A percentile compares a stretch with the other conserved stretches of the same genome.
These are phyloP conservation scores for Urocynchramus pylzowi DNA, from an alignment of 2,113 vertebrate genomes.

Conservation along the genomic window DNA sequence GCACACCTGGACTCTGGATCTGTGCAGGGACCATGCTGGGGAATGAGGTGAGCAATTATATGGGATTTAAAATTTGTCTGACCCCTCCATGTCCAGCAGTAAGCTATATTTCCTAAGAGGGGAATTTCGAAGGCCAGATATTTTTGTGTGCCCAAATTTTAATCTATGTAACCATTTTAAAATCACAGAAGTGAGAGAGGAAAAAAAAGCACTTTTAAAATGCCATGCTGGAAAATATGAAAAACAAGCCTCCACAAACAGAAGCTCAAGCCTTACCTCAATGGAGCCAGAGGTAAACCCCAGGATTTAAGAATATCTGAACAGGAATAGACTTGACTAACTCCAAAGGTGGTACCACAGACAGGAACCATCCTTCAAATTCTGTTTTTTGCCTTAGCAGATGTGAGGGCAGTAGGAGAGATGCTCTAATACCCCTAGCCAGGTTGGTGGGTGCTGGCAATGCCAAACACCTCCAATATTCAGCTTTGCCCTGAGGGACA, in stretches of 20 bases:
- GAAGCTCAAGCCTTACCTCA: background rate
- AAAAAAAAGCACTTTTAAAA: background rate
- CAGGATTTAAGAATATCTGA: background rate
- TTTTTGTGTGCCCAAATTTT: background rate
- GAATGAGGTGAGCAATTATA: background rate
- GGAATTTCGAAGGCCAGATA: background rate
- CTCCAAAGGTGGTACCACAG: background rate
- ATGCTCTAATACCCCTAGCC: background rate
- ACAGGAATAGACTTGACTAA: background rate
- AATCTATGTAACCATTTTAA: background rate
- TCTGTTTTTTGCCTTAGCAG: background rate
- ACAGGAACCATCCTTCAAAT: background rate
- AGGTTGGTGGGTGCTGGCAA: background rate
- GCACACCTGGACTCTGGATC: background rate
- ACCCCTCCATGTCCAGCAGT: background rate
- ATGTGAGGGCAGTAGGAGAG: background rate
- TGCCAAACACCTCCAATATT: background rate
- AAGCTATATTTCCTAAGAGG: background rate
- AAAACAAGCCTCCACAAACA: background rate
- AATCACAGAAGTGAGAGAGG: background rate
- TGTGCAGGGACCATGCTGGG: background rate
- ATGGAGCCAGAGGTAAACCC: background rate
- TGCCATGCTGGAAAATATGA: background rate
- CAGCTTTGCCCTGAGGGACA: background rate
- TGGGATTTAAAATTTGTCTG: background rate